Evolutionary conservation across 2,797 vertebrate genomes (phyloP).

Genomic region (Arrhamphus sclerolepis): DNA sequence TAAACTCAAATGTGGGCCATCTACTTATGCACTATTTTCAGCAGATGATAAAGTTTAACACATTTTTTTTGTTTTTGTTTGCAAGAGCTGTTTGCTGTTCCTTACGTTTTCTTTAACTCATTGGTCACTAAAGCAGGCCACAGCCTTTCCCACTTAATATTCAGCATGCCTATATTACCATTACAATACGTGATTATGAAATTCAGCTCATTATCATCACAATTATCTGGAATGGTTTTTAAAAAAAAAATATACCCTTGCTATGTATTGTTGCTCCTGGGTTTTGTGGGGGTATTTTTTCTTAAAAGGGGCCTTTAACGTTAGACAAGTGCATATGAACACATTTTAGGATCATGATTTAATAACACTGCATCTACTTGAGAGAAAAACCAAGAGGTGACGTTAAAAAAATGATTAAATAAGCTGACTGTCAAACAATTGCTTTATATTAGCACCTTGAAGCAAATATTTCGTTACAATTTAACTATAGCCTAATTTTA

Average conservation of each 20-base stretch:
- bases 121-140: slow-evolving; percentile 39
- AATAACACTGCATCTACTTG: too few species aligned
- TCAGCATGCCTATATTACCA: slow-evolving; percentile 70
- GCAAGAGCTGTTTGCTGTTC: too few species aligned
- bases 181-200: slow-evolving; percentile 76
- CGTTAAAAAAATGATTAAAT: too few species aligned
- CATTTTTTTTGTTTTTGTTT: not conserved
- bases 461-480: too few species aligned
- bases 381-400: too few species aligned
- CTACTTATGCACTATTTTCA: not conserved
- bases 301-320: slow-evolving; percentile 16
- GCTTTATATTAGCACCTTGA: too few species aligned
- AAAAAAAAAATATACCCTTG: slow-evolving; percentile 40
- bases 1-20: not conserved
- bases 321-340: not conserved
- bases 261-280: slow-evolving; percentile 9
- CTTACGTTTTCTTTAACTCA: slow-evolving; percentile 9
- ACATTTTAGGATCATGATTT: too few species aligned
- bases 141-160: slow-evolving; percentile 60
- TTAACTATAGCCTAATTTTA: too few species aligned
- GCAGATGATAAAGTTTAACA: not conserved
- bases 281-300: too few species aligned
- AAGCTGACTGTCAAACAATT: too few species aligned
- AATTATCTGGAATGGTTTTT: slow-evolving; percentile 63
- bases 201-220: slow-evolving; percentile 80